Base-by-base conservation (phyloP, 2,797 vertebrate genomes). In the Lagodon rhomboides region DNA sequence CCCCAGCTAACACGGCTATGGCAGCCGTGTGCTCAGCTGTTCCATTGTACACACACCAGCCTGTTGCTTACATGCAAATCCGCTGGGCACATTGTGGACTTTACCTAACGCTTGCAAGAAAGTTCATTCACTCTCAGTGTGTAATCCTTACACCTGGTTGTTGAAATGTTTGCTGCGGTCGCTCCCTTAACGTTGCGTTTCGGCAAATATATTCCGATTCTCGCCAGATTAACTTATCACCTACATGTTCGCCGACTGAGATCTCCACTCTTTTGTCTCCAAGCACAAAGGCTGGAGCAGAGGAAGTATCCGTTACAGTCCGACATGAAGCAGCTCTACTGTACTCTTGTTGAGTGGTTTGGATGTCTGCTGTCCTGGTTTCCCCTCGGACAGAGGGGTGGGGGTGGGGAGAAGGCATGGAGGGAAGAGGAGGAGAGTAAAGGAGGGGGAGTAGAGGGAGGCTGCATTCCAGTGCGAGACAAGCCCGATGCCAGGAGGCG, bases 1-100 rank as follows among this genome's bases (percentile, higher is more conserved):
- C 63, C 58, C 66, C n/a, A 49, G 15, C 73, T 69, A 62, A 65
- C 87, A 87, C 80, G 22, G 43, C 56, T 15, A 64, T 66, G 82
- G 73, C 44, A 70, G 77, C 44, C 17, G 68, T 93, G 90, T 93
- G 63, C 87, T 91, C 92, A 93, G 94, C 94, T 94, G 92, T 75
- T 89, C 77, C 73, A 77, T 43, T 75, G 71, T 76, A 79, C 75
- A 85, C 72, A 88, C 60, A 79, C 51, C 44, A 51, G 76, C 56
- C 75, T 80, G 41, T 82, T 83, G 84, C 71, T 76, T 79, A 54
- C 77, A 83, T 75, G 85, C 75, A 77, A 92, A 92, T 80, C 73
- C 50, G 41, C 71, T 56, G 30, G 17, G 41, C 43, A 75, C 77
- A 76, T 10, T 60, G 66, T 34, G 3, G 61, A 73, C 68, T 60